Percentiles rank a stretch among this genome's conserved stretches.
These are phyloP conservation scores for Drosophila biarmipes DNA, from an alignment of 1,140 invertebrate genomes.

Conservation along the genomic window DNA sequence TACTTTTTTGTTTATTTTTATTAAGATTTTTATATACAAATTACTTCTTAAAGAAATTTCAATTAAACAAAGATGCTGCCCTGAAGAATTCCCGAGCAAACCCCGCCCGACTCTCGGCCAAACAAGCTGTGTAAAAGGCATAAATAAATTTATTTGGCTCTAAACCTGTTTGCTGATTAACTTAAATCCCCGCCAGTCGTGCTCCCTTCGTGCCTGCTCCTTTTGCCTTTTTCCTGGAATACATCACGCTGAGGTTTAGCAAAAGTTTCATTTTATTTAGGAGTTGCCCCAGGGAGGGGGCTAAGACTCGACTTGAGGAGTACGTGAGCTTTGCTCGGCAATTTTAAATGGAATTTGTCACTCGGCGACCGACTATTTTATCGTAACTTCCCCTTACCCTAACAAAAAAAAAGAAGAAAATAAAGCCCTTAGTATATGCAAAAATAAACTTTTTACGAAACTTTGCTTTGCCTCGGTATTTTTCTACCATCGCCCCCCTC, in stretches of 20 bases:
- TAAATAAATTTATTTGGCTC: constrained; percentile 78
- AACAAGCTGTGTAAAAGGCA: constrained; percentile 32
- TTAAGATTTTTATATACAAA: neutral
- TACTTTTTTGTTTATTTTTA: too few species aligned
- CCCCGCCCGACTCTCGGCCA: neutral
- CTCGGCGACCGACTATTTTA: constrained; percentile 58
- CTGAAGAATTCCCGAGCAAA: constrained; percentile 1
- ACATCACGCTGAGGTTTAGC: constrained; percentile 77
- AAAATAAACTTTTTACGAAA: constrained; percentile 83
- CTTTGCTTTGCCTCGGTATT: constrained; percentile 59
- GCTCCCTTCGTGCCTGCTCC: constrained; percentile 14
- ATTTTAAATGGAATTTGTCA: constrained; percentile 84
- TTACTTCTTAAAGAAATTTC: constrained; percentile 25
- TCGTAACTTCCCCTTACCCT: neutral
- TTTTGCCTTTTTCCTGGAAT: constrained; percentile 37
- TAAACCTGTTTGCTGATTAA: constrained; percentile 83
- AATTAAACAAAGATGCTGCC: constrained; percentile 22
- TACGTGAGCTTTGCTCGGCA: constrained; percentile 78
- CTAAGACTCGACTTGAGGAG: constrained; percentile 33
- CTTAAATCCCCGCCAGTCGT: constrained; percentile 66
- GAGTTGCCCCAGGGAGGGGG: constrained; percentile 24
- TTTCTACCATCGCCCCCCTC: constrained; percentile 21
- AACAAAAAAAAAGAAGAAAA: too few species aligned
- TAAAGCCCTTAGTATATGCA: constrained; percentile 60
- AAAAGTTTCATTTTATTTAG: constrained; percentile 80